Evolutionary conservation across 2,797 vertebrate genomes (phyloP).

Genomic region (Lithobates sylvaticus): DNA sequence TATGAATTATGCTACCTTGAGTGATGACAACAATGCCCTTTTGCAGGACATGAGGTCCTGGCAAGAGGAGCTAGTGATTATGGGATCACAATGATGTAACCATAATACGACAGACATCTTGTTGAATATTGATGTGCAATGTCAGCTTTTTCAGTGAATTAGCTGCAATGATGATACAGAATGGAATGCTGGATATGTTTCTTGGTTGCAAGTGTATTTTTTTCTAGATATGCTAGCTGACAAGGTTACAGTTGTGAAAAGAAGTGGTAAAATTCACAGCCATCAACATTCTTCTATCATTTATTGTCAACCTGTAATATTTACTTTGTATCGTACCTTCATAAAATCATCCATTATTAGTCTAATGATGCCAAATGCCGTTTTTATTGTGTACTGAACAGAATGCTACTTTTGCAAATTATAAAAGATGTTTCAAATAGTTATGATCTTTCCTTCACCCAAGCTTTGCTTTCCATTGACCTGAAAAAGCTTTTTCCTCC

Average conservation of each 20-base stretch:
- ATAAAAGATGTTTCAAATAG: background rate
- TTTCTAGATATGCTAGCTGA: background rate
- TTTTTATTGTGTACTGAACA: background rate
- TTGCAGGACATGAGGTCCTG: background rate
- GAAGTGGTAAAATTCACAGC: background rate
- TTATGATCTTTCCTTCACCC: background rate
- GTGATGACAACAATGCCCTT: background rate
- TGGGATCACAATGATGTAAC: background rate
- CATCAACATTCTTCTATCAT: background rate
- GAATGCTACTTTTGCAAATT: background rate
- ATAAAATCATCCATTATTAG: background rate
- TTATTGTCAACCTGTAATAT: background rate
- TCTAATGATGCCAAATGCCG: background rate
- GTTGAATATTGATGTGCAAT: background rate
- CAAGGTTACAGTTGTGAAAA: background rate
- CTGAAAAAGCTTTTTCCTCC: slow-evolving; percentile 7
- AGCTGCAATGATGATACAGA: background rate
- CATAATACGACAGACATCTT: background rate
- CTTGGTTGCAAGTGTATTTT: background rate
- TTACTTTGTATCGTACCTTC: slow-evolving; percentile 1
- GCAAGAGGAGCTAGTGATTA: background rate
- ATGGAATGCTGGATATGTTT: background rate
- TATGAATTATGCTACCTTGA: background rate
- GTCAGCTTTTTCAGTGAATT: background rate
- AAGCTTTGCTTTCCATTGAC: background rate